phyloP scores from a whole-genome alignment of 2,113 vertebrate genomes.

The Vombatus ursinus region DNA sequence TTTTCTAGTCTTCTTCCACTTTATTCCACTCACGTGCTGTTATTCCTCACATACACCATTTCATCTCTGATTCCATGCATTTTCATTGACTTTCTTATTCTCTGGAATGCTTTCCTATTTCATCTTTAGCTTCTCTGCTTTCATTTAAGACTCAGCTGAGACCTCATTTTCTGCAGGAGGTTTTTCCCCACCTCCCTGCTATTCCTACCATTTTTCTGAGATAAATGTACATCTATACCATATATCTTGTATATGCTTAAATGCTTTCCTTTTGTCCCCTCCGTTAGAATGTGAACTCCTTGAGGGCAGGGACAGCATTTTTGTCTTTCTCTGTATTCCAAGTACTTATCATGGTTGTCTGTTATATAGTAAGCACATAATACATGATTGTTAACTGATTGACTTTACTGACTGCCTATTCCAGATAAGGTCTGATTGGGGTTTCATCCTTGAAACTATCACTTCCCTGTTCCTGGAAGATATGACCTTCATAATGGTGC shows the following conservation, averaged over 20 bases:
- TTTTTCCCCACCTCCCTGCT: not conserved
- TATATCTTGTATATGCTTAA: not conserved
- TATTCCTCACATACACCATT: not conserved
- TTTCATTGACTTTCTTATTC: not conserved
- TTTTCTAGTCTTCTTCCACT: not conserved
- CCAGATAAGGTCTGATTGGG: not conserved
- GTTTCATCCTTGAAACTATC: not conserved
- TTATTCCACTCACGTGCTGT: not conserved
- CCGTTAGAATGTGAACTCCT: not conserved
- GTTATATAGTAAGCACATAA: not conserved
- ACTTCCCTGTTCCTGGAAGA: not conserved
- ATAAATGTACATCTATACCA: not conserved
- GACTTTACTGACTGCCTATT: not conserved
- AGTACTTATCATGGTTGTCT: not conserved
- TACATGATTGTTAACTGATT: not conserved
- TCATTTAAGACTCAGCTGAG: not conserved
- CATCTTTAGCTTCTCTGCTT: not conserved
- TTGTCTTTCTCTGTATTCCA: not conserved
- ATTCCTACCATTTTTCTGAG: not conserved
- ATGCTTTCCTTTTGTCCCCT: not conserved
- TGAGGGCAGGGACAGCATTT: not conserved
- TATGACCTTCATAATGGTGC: not conserved
- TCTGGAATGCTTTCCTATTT: not conserved
- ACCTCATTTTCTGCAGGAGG: not conserved
- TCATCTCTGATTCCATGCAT: not conserved